Conservation (phyloP, 2,888 invertebrate genomes). For the Caenorhabditis sp. region DNA sequence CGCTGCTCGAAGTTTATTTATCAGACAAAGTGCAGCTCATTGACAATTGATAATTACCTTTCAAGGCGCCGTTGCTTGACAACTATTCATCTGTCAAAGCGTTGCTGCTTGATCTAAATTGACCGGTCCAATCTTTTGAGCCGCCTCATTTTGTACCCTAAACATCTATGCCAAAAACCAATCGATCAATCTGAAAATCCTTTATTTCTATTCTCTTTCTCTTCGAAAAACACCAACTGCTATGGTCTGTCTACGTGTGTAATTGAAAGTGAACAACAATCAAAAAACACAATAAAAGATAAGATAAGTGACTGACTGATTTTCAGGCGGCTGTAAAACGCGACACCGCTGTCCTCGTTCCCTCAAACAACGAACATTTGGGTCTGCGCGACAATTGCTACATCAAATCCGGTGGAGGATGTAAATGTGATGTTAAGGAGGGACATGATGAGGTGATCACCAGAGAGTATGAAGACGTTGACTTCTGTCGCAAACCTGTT, state of each 20-base stretch:
- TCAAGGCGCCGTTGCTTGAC: too few species aligned
- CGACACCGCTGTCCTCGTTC: slow-evolving; percentile 29
- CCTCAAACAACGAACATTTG: slow-evolving; percentile 3
- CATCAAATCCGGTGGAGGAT: slow-evolving; percentile 38
- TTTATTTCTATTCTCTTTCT: too few species aligned
- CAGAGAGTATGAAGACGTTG: slow-evolving; percentile 47
- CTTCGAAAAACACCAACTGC: not conserved
- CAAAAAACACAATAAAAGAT: not conserved
- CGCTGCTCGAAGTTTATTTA: too few species aligned
- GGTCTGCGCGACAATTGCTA: slow-evolving; percentile 37
- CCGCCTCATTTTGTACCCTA: too few species aligned
- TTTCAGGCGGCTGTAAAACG: slow-evolving; percentile 39
- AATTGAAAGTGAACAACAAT: not conserved
- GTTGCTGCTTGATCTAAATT: too few species aligned
- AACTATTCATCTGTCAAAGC: too few species aligned
- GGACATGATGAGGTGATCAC: slow-evolving; percentile 50
- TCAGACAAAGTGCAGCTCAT: too few species aligned
- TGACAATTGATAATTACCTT: too few species aligned
- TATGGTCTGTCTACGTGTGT: not conserved
- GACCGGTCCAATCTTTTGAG: too few species aligned
- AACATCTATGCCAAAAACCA: too few species aligned
- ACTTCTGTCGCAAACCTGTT: slow-evolving; percentile 59
- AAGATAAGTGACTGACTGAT: not conserved
- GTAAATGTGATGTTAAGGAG: slow-evolving; percentile 58
- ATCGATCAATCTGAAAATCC: too few species aligned